Percentiles rank a stretch among this genome's conserved stretches.
These are phyloP conservation scores for Manduca sexta DNA, from an alignment of 1,140 invertebrate species.

Conservation along the genomic window DNA sequence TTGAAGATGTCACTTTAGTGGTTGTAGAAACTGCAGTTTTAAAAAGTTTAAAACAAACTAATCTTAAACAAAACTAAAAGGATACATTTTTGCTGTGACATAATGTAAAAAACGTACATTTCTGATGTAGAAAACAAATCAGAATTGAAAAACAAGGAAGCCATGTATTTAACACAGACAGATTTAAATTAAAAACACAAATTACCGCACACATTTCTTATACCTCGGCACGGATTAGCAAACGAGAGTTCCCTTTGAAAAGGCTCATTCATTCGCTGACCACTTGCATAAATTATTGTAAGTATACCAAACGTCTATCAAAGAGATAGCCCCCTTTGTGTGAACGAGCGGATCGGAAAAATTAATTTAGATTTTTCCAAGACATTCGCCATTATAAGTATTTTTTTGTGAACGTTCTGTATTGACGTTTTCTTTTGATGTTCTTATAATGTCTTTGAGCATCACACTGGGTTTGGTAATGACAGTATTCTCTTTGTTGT, in stretches of 20 bases:
- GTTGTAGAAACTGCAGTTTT: too few relatives aligned
- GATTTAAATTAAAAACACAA: conserved; percentile 12
- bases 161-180: neutral
- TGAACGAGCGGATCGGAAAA: conserved; percentile 48
- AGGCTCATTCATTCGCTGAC: conserved; percentile 29
- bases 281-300: conserved; percentile 69
- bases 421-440: neutral
- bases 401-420: neutral
- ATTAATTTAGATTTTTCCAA: conserved; percentile 46
- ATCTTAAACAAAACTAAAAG: too few relatives aligned
- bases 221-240: neutral
- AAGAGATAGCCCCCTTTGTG: conserved; percentile 56
- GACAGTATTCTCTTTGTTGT: neutral
- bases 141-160: too few relatives aligned
- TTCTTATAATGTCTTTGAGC: neutral
- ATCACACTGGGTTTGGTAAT: neutral
- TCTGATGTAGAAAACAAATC: too few relatives aligned
- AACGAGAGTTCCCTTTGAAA: too few relatives aligned
- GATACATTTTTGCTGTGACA: too few relatives aligned
- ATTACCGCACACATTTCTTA: conserved; percentile 22
- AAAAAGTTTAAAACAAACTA: too few relatives aligned
- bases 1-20: too few relatives aligned
- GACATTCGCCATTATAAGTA: neutral
- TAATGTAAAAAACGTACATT: too few relatives aligned
- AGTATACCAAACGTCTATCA: conserved; percentile 48